A percentile compares a stretch with the other conserved stretches of the same genome.
phyloP scores from a whole-genome alignment of 2,113 vertebrate species.

The Alexandromys fortis region DNA sequence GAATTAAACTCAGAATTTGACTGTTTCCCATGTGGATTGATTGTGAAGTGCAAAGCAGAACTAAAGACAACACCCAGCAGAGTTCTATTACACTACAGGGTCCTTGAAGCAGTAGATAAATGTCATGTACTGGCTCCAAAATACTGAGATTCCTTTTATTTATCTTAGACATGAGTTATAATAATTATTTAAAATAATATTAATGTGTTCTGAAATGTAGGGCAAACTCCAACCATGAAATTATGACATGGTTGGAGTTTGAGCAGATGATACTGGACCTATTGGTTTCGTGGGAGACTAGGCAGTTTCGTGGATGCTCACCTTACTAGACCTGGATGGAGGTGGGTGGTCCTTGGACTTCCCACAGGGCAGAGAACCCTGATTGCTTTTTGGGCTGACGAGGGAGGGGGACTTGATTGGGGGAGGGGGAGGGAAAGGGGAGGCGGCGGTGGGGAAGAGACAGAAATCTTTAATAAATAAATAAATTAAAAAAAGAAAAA shows the following conservation, averaged over 20 bases:
- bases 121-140: neutral
- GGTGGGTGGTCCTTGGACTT: no score
- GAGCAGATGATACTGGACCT: neutral
- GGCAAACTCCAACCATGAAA: neutral
- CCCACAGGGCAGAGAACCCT: no score
- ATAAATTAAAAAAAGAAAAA: no score
- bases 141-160: neutral
- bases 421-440: no score
- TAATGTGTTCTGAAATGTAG: neutral
- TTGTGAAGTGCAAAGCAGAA: neutral
- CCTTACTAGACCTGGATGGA: no score
- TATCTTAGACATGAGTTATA: neutral
- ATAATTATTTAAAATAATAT: constrained; percentile 30
- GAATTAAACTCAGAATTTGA: constrained; percentile 63
- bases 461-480: no score
- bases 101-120: neutral
- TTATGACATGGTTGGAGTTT: neutral
- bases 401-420: no score
- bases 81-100: constrained; percentile 3
- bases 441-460: no score
- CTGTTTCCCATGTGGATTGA: constrained; percentile 49
- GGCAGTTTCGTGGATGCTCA: no score
- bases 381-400: no score
- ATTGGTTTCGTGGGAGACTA: no score
- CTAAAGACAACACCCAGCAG: constrained; percentile 3